Conservation (phyloP, 1,140 invertebrate genomes). For the Cydia amplana region DNA sequence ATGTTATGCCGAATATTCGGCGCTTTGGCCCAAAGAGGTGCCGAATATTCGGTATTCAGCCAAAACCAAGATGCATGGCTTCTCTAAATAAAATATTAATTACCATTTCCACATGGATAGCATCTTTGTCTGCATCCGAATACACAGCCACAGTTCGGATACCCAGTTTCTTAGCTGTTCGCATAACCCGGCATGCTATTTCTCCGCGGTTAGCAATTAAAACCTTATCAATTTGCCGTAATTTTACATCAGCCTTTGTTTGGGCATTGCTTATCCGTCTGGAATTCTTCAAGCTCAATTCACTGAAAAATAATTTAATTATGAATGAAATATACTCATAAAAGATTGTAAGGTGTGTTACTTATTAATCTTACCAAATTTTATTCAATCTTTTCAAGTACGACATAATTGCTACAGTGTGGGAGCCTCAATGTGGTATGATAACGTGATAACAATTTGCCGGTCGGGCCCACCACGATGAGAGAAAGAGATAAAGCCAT, state of each 20-base stretch:
- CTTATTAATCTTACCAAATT: slow-evolving; percentile 50
- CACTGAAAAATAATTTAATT: slow-evolving; percentile 41
- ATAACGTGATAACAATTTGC: slow-evolving; percentile 26
- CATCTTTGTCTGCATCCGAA: slow-evolving; percentile 93
- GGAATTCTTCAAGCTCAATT: slow-evolving; percentile 41
- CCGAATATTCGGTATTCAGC: no score
- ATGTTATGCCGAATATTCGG: no score
- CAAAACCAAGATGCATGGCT: no score
- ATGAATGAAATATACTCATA: slow-evolving; percentile 7
- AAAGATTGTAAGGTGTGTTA: slow-evolving; percentile 32
- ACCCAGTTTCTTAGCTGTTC: slow-evolving; percentile 93
- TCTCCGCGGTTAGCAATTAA: slow-evolving; percentile 98
- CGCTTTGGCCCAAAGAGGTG: no score
- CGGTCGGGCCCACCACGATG: slow-evolving; percentile 21
- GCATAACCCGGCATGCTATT: slow-evolving; percentile 96
- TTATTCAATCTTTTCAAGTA: slow-evolving; percentile 51
- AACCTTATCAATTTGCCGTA: slow-evolving; percentile 85
- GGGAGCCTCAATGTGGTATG: not conserved
- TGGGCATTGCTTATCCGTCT: slow-evolving; percentile 56
- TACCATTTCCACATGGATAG: slow-evolving; percentile 89
- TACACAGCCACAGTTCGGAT: slow-evolving; percentile 97
- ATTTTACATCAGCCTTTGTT: slow-evolving; percentile 54
- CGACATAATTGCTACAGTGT: slow-evolving; percentile 55
- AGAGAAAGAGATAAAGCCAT: slow-evolving; percentile 29
- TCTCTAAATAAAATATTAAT: no score